phyloP scores from a whole-genome alignment of 2,113 vertebrate genomes.

The Chelonoidis abingdonii region DNA sequence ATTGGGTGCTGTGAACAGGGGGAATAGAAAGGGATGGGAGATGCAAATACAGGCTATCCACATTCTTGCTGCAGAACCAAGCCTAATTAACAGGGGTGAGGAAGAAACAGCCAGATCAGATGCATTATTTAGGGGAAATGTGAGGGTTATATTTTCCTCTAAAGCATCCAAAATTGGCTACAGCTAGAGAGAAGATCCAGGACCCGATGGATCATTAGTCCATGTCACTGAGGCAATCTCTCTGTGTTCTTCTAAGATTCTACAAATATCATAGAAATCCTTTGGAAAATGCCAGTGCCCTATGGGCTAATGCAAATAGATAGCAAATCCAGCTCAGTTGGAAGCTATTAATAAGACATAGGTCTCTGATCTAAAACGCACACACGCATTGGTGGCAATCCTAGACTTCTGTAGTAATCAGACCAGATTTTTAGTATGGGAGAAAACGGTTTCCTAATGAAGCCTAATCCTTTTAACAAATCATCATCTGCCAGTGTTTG shows the following conservation, averaged over 20 bases:
- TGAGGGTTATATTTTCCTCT: background rate
- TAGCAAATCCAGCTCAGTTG: background rate
- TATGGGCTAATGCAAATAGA: background rate
- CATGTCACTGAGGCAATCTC: rapidly evolving
- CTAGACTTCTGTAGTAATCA: background rate
- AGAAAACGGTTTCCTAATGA: background rate
- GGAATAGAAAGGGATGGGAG: background rate
- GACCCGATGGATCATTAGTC: rapidly evolving
- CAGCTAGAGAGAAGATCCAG: background rate
- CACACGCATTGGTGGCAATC: rapidly evolving
- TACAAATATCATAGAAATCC: background rate
- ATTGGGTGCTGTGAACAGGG: background rate
- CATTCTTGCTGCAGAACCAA: background rate
- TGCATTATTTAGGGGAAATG: background rate
- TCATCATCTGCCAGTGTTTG: background rate
- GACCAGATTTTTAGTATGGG: background rate
- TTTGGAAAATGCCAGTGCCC: background rate
- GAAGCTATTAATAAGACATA: background rate
- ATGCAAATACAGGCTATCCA: background rate
- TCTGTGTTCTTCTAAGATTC: background rate
- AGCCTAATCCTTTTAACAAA: background rate
- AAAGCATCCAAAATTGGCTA: background rate
- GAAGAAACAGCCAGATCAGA: background rate
- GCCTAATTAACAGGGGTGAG: background rate
- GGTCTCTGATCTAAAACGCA: background rate